Conservation (phyloP, 2,888 invertebrate genomes). For the Steinernema hermaphroditum region DNA sequence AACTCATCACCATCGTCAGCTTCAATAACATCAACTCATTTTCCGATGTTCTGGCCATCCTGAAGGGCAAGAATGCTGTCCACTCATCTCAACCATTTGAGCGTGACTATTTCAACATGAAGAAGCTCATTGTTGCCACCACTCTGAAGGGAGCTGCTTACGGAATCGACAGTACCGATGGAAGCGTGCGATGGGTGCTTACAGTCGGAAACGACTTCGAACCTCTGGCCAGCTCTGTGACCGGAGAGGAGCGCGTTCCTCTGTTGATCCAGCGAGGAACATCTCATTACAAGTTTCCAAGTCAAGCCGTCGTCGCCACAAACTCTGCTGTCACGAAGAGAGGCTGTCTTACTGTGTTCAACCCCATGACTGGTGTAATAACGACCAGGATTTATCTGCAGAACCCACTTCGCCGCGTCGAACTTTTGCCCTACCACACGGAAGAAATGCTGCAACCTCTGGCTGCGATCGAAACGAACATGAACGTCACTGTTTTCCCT, state of each 20-base stretch:
- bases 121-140: conserved; percentile 87
- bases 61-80: neutral
- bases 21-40: conserved; percentile 24
- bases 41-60: conserved; percentile 26
- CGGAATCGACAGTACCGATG: conserved; percentile 59
- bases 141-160: conserved; percentile 73
- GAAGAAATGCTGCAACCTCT: conserved; percentile 55
- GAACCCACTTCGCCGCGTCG: conserved; percentile 44
- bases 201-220: conserved; percentile 49
- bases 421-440: conserved; percentile 52
- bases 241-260: conserved; percentile 70
- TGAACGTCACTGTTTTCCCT: conserved; percentile 38
- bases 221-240: conserved; percentile 41
- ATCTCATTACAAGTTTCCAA: conserved; percentile 82
- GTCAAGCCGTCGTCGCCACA: conserved; percentile 74
- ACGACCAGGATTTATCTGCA: conserved; percentile 69
- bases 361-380: conserved; percentile 83
- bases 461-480: conserved; percentile 45
- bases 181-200: conserved; percentile 66
- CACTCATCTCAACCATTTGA: conserved; percentile 71
- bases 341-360: conserved; percentile 79
- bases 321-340: conserved; percentile 71
- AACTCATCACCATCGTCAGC: conserved; percentile 21
- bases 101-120: conserved; percentile 91
- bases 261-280: conserved; percentile 83